Evolutionary conservation across 2,113 vertebrate genomes (phyloP), one percentile per base, ranked within the genome.

Genomic region (Planiliza haematocheilus): DNA sequence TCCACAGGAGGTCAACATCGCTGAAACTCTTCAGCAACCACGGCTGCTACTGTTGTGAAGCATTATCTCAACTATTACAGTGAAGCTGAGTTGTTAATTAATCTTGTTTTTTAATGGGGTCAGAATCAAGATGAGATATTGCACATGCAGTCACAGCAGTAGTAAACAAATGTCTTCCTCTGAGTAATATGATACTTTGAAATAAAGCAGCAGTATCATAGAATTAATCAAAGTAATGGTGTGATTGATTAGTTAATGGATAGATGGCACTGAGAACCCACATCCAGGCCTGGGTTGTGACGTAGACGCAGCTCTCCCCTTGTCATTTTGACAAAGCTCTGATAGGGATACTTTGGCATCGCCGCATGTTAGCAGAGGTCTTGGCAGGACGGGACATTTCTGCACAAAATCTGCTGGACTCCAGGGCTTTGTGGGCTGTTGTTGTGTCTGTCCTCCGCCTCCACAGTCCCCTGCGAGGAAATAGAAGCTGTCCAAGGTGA

Each of bases 401-500:
- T 85, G 56, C 70, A 78, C 72, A 49, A 30, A 63, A 76, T 60
- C 74, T 56, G 9, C 60, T 57, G 68, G 63, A 76, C 46, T 65
- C 65, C 50, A 41, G 78, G 64, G 61, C 55, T 55, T 50, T 63
- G 51, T 77, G 56, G 66, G 48, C 36, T 72, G 42, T 16, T 67
- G 50, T 17, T 81, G 51, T 42, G 34, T 79, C 41, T 73, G 45
- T 77, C 63, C 61, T 82, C 62, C 41, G 78, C 67, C 70, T 83
- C 45, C 70, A 41, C 65, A 64, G 46, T 62, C 74, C 58, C 61
- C 72, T 70, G 63, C 16, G 30, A 82, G 61, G 81, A 85, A 76
- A 74, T 68, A 64, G 21, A 83, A 78, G 69, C 74, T 81, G 53
- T 86, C 77, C 76, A 81, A 81, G 83, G 85, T 87, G 87, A 89